Base-by-base conservation (phyloP, 2,797 vertebrate species). In the Cheirogaleus major region DNA sequence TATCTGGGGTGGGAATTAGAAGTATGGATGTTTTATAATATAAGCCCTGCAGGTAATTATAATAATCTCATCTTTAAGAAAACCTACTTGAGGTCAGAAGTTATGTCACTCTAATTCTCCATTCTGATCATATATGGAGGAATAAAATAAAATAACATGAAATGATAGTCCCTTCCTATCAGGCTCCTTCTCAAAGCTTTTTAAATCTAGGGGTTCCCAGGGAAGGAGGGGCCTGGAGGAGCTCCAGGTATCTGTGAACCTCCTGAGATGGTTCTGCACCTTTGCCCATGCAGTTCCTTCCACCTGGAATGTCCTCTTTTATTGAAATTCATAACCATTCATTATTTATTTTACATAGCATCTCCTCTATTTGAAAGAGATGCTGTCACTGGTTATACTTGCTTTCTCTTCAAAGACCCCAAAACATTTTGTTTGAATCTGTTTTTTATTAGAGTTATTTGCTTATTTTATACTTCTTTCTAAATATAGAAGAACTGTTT, bases 11-110 rank as follows among this genome's bases (percentile, higher is more conserved):
- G 41, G 11, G 55, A 67, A 4, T 90, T 73, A 86, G 50, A 30
- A 57, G 76, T 20, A 48, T 14, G 6, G 41, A 69, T 70, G 30
- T 72, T 72, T 55, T 70, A 27, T 59, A 59, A 11, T 65, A 45
- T 81, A 43, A 78, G 20, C 35, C 18, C 17, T 78, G 15, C 2
- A 80, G 18, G 23, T 32, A 25, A 86, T 75, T 88, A 25, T 79
- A 80, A 79, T n/a, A 76, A 84, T 80, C n/a, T 84, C 25, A 78
- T 38, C 85, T 91, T 89, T 61, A 57, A 89, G 67, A 91, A 97
- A 82, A 91, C 3, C 30, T 30, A 73, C 11, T 85, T 78, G 57
- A 61, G 12, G 43, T 93, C 55, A 41, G 57, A 73, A 84, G 10
- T 61, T 67, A 7, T 57, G n/a, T 45, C 55, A 48, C 7, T 81